Conservation (phyloP, 2,888 invertebrate species). For the Xanthia togata region DNA sequence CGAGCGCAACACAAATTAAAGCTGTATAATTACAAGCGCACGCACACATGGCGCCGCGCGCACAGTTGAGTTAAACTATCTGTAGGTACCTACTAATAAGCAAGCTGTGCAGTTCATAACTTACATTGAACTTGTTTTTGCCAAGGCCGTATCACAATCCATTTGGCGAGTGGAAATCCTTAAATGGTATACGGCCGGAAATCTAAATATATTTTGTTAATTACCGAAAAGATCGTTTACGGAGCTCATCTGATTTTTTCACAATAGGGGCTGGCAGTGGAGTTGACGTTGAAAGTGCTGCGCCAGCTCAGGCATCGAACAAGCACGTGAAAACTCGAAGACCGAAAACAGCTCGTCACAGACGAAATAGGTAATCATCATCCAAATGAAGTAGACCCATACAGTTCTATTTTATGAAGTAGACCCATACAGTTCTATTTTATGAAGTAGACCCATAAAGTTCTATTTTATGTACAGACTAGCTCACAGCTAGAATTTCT, state of each 20-base stretch:
- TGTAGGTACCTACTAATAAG: too few relatives aligned
- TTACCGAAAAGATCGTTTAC: not conserved
- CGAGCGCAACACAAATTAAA: too few relatives aligned
- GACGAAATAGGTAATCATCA: slow-evolving; percentile 78
- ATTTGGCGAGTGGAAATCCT: not conserved
- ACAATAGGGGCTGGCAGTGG: slow-evolving; percentile 81
- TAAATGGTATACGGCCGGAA: not conserved
- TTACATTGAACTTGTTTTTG: not conserved
- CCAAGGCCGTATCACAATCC: not conserved
- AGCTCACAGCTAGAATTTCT: too few relatives aligned
- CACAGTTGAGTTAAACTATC: too few relatives aligned
- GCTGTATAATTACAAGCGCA: too few relatives aligned
- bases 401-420: too few relatives aligned
- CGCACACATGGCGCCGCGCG: too few relatives aligned
- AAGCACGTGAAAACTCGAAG: slow-evolving; percentile 73
- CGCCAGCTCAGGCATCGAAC: slow-evolving; percentile 51
- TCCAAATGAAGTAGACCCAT: not conserved
- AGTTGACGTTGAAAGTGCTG: slow-evolving; percentile 82
- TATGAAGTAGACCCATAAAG: not conserved
- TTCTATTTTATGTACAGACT: too few relatives aligned
- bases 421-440: too few relatives aligned
- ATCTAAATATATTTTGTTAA: not conserved
- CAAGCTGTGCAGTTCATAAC: not conserved
- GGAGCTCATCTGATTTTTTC: not conserved
- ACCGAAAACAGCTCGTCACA: slow-evolving; percentile 82